These are phyloP conservation scores for Falco biarmicus DNA, from an alignment of 2,797 vertebrate genomes.

Conservation along the genomic window DNA sequence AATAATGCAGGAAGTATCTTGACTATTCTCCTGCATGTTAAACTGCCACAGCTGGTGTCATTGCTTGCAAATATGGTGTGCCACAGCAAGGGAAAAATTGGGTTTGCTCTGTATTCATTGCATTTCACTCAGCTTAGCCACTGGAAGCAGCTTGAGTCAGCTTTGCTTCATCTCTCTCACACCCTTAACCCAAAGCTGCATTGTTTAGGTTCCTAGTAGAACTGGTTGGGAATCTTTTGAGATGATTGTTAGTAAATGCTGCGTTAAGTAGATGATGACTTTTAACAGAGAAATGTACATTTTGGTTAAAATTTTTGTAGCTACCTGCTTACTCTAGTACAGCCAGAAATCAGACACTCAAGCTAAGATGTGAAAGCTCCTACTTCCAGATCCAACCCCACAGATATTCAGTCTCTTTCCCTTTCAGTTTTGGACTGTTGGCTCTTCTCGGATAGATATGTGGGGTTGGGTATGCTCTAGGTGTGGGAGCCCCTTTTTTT, in stretches of 20 bases:
- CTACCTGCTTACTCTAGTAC: not conserved
- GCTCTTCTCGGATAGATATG: not conserved
- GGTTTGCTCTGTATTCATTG: constrained; percentile 1
- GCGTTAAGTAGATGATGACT: not conserved
- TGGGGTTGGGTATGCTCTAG: not conserved
- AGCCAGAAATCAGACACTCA: not conserved
- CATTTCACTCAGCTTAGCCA: not conserved
- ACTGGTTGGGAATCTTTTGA: constrained; percentile 24
- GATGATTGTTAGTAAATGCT: not conserved
- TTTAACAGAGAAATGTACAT: constrained; percentile 28
- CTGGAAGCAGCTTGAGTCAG: constrained; percentile 31
- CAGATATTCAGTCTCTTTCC: not conserved
- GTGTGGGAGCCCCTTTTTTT: not conserved
- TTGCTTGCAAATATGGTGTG: constrained; percentile 22
- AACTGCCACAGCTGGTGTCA: not conserved
- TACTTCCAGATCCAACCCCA: not conserved
- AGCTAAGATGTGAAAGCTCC: not conserved
- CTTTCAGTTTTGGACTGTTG: not conserved
- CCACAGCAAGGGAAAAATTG: not conserved
- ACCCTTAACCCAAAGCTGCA: constrained; percentile 17
- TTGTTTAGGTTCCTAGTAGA: not conserved
- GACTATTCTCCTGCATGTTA: not conserved
- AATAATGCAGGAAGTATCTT: not conserved
- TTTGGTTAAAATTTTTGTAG: not conserved
- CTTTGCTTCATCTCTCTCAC: constrained; percentile 10